Percentiles rank a stretch among this genome's conserved stretches.
phyloP scores from a whole-genome alignment of 2,797 vertebrate genomes.

The Geotrypetes seraphini region DNA sequence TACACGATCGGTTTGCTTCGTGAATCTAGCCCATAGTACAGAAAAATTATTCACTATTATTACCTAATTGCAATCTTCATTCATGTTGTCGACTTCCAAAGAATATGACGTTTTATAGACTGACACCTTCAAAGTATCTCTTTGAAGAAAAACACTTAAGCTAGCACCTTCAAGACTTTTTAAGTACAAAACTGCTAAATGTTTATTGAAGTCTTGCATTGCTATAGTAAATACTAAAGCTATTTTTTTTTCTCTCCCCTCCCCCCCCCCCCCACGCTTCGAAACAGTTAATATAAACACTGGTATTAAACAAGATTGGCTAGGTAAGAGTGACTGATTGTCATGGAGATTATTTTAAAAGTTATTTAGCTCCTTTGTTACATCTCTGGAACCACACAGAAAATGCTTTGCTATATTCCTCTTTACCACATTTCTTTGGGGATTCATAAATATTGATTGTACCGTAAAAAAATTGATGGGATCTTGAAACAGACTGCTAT shows the following conservation, averaged over 20 bases:
- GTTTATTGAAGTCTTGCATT: too few relatives aligned
- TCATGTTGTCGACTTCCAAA: too few relatives aligned
- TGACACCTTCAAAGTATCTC: too few relatives aligned
- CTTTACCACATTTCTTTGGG: slow-evolving; percentile 82
- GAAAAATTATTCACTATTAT: too few relatives aligned
- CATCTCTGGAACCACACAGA: slow-evolving; percentile 59
- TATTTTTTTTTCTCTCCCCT: slow-evolving; percentile 9
- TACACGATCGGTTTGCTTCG: too few relatives aligned
- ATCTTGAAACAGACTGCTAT: slow-evolving; percentile 83
- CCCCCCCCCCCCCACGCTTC: slow-evolving; percentile 23
- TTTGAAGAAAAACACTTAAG: too few relatives aligned
- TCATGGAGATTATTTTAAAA: slow-evolving; percentile 73
- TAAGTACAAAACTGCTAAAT: too few relatives aligned
- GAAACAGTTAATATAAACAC: slow-evolving; percentile 49
- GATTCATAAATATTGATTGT: slow-evolving; percentile 99
- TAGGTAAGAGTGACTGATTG: slow-evolving; percentile 59
- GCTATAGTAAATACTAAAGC: too few relatives aligned
- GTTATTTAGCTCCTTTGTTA: slow-evolving; percentile 64
- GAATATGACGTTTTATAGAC: too few relatives aligned
- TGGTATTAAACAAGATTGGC: slow-evolving; percentile 61
- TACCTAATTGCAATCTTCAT: too few relatives aligned
- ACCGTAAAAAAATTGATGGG: slow-evolving; percentile 94
- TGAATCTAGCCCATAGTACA: too few relatives aligned
- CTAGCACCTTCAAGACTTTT: too few relatives aligned
- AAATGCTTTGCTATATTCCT: slow-evolving; percentile 83